These are phyloP conservation scores for Procavia capensis DNA, from an alignment of 2,113 vertebrate genomes.

Conservation along the genomic window DNA sequence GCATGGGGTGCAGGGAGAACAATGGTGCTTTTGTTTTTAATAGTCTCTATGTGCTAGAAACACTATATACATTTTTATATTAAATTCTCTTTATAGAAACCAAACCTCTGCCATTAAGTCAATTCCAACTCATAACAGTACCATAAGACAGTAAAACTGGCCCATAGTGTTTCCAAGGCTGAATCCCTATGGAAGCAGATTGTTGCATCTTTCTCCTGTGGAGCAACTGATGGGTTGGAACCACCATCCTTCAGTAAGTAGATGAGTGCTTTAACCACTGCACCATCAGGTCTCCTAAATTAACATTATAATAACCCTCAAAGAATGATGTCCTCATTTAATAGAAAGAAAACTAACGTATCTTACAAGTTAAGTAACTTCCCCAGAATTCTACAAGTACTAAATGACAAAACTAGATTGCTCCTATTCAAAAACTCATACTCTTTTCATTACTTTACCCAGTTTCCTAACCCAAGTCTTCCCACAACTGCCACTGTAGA, in stretches of 20 bases:
- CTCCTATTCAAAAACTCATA: background rate
- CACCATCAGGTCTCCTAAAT: background rate
- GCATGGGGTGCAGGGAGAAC: background rate
- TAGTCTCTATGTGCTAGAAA: background rate
- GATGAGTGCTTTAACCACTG: too few species aligned
- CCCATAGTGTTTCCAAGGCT: too few species aligned
- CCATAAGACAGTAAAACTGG: too few species aligned
- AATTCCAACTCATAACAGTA: too few species aligned
- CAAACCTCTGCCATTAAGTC: too few species aligned
- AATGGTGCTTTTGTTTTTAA: background rate
- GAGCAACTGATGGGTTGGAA: background rate
- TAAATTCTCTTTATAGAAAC: background rate
- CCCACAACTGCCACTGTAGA: background rate
- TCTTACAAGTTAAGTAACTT: constrained; percentile 30
- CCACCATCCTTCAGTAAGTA: background rate
- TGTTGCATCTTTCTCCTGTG: too few species aligned
- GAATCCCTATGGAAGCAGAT: too few species aligned
- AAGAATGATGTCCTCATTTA: background rate
- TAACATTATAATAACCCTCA: constrained; percentile 19
- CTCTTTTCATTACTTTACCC: background rate
- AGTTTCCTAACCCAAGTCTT: background rate
- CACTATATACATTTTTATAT: background rate
- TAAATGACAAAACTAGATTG: background rate
- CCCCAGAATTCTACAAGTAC: background rate
- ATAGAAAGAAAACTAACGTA: background rate